phyloP scores from a whole-genome alignment of 2,113 vertebrate genomes.

The Mustela lutreola region DNA sequence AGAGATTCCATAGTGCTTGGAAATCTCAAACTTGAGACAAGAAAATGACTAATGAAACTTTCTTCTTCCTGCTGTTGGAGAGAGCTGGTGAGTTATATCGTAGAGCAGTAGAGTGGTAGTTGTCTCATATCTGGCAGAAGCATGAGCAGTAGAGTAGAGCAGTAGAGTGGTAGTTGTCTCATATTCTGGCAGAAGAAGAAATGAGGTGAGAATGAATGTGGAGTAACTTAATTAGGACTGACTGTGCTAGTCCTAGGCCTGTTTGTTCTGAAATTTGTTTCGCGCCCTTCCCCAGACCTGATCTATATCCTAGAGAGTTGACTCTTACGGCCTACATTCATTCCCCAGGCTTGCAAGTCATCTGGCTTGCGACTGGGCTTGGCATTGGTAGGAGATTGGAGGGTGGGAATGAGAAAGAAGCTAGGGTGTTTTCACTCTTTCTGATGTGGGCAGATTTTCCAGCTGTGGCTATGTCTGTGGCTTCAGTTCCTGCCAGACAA shows the following conservation, averaged over 20 bases:
- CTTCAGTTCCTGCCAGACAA: conserved; percentile 32
- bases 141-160: neutral
- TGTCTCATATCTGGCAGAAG: neutral
- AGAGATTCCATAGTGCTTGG: neutral
- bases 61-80: neutral
- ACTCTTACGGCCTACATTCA: neutral
- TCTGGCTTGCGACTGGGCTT: neutral
- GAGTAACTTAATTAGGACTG: neutral
- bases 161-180: neutral
- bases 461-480: conserved; percentile 29
- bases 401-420: conserved; percentile 12
- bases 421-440: neutral
- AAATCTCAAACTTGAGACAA: conserved; percentile 24
- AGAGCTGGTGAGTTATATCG: neutral
- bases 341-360: neutral
- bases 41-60: conserved; percentile 43
- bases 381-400: conserved; percentile 18
- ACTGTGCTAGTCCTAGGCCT: neutral
- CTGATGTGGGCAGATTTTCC: conserved; percentile 31
- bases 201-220: conserved; percentile 2
- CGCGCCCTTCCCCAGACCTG: conserved; percentile 4
- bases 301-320: neutral
- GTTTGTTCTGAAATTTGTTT: neutral
- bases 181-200: neutral
- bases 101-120: neutral